phyloP scores from a whole-genome alignment of 2,888 invertebrate species.

The Cheilosia impressa region DNA sequence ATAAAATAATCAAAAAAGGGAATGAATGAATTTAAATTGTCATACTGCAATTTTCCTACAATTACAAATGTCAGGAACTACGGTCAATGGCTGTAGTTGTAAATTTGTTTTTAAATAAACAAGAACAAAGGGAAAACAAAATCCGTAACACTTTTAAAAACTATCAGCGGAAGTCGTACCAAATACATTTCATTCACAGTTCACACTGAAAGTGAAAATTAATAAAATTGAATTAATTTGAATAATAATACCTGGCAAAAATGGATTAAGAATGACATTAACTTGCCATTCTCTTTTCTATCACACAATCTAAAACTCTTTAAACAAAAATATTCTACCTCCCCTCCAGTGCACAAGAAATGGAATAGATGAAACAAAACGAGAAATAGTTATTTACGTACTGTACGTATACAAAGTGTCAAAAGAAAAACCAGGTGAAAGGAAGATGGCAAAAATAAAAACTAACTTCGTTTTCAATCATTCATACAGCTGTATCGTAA shows the following conservation, averaged over 20 bases:
- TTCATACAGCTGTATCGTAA: background rate
- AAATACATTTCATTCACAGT: background rate
- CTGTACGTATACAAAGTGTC: background rate
- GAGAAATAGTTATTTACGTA: background rate
- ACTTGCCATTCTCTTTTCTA: background rate
- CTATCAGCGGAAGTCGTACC: too few relatives aligned
- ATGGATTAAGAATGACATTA: background rate
- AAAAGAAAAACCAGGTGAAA: slow-evolving; percentile 13
- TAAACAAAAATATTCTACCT: background rate
- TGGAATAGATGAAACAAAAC: background rate
- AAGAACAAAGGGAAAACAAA: too few relatives aligned
- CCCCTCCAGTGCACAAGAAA: background rate
- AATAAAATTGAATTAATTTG: background rate
- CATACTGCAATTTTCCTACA: too few relatives aligned
- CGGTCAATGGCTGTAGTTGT: too few relatives aligned
- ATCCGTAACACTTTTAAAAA: too few relatives aligned
- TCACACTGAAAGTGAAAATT: background rate
- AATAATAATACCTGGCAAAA: background rate
- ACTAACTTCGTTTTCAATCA: background rate
- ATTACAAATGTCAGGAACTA: too few relatives aligned
- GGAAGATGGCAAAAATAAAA: slow-evolving; percentile 1
- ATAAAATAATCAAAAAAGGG: too few relatives aligned
- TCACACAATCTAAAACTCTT: background rate
- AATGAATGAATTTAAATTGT: too few relatives aligned
- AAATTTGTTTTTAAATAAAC: too few relatives aligned